Base-by-base conservation (phyloP, 1,140 invertebrate species). In the Panagrolaimus sp. region DNA sequence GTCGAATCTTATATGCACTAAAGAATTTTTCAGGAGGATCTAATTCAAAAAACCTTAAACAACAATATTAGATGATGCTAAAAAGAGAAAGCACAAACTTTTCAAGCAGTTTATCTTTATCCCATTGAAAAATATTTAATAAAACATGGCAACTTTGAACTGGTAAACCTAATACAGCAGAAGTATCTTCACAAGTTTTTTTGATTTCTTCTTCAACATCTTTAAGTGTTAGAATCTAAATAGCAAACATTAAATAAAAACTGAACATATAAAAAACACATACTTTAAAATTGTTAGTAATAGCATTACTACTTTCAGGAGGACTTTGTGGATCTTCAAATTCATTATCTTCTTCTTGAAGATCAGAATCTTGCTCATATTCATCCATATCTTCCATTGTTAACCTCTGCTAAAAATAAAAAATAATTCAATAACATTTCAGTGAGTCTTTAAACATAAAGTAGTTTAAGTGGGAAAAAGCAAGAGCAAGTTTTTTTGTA, bases 51-150 rank as follows among this genome's bases (percentile, higher is more conserved):
- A 57, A 57, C 51, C 51, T 57, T 0, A 20, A 53, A n/a, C n/a
- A n/a, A n/a, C n/a, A n/a, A 25, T 57, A 23, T 57, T 5, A n/a
- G 20, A 25, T 23, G 11, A 25, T 57, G 3, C 8, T 20, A 57
- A 13, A 57, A 5, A 25, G 7, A 38, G 31, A 38, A 38, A 4
- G 31, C 27, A 65, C 20, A 11, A 25, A 75, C 75, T 64, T 77
- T 45, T 75, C 69, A 31, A 77, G 63, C 42, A 75, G 57, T n/a
- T 48, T 51, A 13, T 69, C 74, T 63, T 77, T 73, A 45, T 75
- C 74, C 74, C 74, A 75, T 53, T 77, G 63, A 53, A 72, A 75
- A 20, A 78, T 53, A 51, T 75, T 75, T 16, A 75, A 46, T 11
- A 75, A 45, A 9, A 74, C 43, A 16, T 67, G 61, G 44, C 73